Conservation (phyloP, 2,888 invertebrate species). For the Drosophila anceps region DNA sequence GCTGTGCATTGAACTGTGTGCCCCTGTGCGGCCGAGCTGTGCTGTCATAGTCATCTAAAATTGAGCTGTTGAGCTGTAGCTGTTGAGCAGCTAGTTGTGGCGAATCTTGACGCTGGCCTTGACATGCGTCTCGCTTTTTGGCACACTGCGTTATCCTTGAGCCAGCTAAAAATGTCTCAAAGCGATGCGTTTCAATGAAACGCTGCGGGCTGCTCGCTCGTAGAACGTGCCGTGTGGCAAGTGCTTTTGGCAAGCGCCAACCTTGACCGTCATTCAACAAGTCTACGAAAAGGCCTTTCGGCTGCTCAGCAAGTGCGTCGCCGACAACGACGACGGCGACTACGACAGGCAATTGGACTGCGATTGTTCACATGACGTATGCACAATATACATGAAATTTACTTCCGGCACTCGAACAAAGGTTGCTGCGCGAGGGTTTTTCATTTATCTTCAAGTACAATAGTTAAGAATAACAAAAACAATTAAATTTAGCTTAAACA, state of each 20-base stretch:
- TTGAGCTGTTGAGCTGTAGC: constrained; percentile 45
- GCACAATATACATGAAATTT: constrained; percentile 39
- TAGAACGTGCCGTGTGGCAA: constrained; percentile 76
- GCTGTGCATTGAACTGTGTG: constrained; percentile 60
- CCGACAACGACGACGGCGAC: constrained; percentile 6
- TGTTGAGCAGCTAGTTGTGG: constrained; percentile 45
- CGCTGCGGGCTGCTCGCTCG: constrained; percentile 23
- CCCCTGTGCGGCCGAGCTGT: not conserved
- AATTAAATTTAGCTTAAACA: constrained; percentile 3
- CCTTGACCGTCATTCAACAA: constrained; percentile 75
- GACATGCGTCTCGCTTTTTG: constrained; percentile 63
- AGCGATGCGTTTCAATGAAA: constrained; percentile 61
- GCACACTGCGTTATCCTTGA: constrained; percentile 75
- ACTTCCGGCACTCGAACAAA: constrained; percentile 69
- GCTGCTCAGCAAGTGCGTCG: constrained; percentile 14
- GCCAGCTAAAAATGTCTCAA: constrained; percentile 74
- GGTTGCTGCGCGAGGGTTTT: constrained; percentile 42
- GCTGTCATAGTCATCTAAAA: constrained; percentile 29
- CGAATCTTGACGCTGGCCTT: constrained; percentile 58
- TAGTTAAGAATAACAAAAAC: constrained; percentile 29
- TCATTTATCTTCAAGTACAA: constrained; percentile 70
- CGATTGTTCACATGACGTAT: constrained; percentile 57
- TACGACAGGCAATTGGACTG: constrained; percentile 45
- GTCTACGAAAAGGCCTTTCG: constrained; percentile 50
- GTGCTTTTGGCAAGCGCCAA: constrained; percentile 40